Base-by-base conservation (phyloP, 2,113 vertebrate genomes). In the Phocoena phocoena region DNA sequence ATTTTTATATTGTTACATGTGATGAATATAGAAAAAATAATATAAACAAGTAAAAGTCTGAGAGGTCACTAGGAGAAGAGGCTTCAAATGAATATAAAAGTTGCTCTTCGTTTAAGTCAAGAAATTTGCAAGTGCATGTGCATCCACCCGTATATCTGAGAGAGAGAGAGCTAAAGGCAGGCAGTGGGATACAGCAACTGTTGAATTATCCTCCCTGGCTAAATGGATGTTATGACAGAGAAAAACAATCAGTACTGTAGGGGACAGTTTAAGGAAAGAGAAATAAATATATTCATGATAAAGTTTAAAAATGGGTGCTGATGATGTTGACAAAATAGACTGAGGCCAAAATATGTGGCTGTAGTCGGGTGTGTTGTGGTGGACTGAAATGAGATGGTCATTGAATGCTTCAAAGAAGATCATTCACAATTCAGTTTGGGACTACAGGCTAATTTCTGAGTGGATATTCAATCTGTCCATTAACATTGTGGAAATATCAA, bases 61-160 rank as follows among this genome's bases (percentile, higher is more conserved):
- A 68, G 14, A 58, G 41, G 10, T 31, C 20, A 7, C 9, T 65
- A n/a, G 36, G 21, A 81, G 12, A 2, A 50, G 23, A 82, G 20
- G 21, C 36, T 18, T 88, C 62, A 82, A 87, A 36, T 50, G 6
- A 26, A 60, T 44, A 36, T 14, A 31, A 13, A 38, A 60, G 1
- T 17, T 93, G 13, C 11, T 55, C 8, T 93, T 65, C 90, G 5
- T 81, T 89, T 58, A 90, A 21, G 80, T 82, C 10, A 82, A 68
- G 4, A 71, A 65, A 73, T 60, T 41, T 50, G 17, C 25, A 80
- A 58, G 5, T 8, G 2, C 28, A 8, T 21, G 25, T 85, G 31
- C 44, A 1, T 58, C 36, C 3, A 13, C 1, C 4, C 4, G 11
- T 36, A 7, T 44, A 79, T 4, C 67, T 4, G 55, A 10, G 12